phyloP scores from a whole-genome alignment of 1,140 invertebrate species.

The Ips typographus region DNA sequence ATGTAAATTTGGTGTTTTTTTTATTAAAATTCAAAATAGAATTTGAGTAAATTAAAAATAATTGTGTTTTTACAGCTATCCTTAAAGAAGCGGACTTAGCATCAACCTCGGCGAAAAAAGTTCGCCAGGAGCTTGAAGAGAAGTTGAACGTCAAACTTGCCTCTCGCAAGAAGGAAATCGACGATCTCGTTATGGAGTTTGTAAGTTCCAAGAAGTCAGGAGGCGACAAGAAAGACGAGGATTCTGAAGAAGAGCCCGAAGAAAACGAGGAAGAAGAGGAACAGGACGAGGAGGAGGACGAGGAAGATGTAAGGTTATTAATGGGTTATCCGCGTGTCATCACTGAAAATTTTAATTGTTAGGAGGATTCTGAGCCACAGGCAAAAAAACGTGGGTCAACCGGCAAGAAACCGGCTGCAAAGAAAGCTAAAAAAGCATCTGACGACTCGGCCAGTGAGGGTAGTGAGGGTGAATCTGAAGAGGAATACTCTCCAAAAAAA shows the following conservation, averaged over 20 bases:
- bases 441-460: constrained; percentile 63
- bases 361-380: constrained; percentile 59
- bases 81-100: constrained; percentile 84
- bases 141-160: constrained; percentile 76
- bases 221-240: constrained; percentile 57
- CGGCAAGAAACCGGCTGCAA: constrained; percentile 57
- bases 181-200: constrained; percentile 79
- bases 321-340: background rate
- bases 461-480: constrained; percentile 66
- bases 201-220: constrained; percentile 63
- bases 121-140: constrained; percentile 83
- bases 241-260: constrained; percentile 60
- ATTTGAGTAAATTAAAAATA: constrained; percentile 13
- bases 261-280: constrained; percentile 64
- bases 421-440: constrained; percentile 61
- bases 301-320: constrained; percentile 17
- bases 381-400: constrained; percentile 63
- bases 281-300: constrained; percentile 52
- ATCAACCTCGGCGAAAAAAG: constrained; percentile 84
- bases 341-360: background rate
- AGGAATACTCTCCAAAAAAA: constrained; percentile 69
- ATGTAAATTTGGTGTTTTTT: background rate
- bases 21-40: constrained; percentile 1
- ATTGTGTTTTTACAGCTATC: constrained; percentile 63
- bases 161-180: constrained; percentile 79